Conservation (phyloP, 2,113 vertebrate species). For the Greenwoodochromis staneri region DNA sequence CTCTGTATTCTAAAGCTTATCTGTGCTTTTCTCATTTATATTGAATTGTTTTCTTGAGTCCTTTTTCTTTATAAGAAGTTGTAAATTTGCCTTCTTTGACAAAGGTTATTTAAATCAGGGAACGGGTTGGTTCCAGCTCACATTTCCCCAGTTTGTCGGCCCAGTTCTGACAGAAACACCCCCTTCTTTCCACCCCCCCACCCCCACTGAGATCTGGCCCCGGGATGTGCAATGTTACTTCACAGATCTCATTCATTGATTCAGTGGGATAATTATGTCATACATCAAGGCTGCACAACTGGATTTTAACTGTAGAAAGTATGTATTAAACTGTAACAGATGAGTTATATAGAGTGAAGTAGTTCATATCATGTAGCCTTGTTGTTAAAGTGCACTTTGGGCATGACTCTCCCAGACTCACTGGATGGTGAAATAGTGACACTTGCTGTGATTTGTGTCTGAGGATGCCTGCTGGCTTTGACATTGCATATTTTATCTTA, state of each 20-base stretch:
- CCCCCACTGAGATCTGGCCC: slow-evolving; percentile 26
- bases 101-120: slow-evolving; percentile 68
- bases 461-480: background rate
- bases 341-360: background rate
- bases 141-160: slow-evolving; percentile 25
- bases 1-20: background rate
- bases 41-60: slow-evolving; percentile 42
- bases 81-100: slow-evolving; percentile 66
- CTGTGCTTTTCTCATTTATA: slow-evolving; percentile 14
- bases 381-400: background rate
- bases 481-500: background rate
- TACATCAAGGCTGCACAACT: background rate
- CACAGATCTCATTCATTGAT: slow-evolving; percentile 28
- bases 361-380: background rate
- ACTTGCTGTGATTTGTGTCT: background rate
- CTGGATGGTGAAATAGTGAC: background rate
- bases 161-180: slow-evolving; percentile 38
- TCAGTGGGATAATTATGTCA: background rate
- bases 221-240: slow-evolving; percentile 47
- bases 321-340: background rate
- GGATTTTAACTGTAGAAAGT: background rate
- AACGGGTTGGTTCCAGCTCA: slow-evolving; percentile 65
- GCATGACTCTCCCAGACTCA: background rate
- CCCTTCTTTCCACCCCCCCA: background rate
- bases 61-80: slow-evolving; percentile 73